Base-by-base conservation (phyloP, 2,113 vertebrate genomes). In the Jaculus jaculus region DNA sequence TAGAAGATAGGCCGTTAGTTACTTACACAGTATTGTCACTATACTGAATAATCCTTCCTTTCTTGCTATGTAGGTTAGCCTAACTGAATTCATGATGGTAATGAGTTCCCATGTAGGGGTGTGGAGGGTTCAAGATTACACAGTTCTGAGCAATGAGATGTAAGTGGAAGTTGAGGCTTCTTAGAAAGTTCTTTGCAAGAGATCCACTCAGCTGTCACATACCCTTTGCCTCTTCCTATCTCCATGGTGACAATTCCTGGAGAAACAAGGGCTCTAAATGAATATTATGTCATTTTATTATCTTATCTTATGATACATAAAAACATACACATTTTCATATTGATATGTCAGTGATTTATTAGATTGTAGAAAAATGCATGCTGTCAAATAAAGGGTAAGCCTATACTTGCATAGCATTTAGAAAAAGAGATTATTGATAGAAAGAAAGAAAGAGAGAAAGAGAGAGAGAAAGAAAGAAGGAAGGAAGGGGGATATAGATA, bases 271-370 rank as follows among this genome's bases (percentile, higher is more conserved):
- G 20, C 4, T 51, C 37, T 69, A 8, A n/a, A 51, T n/a, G 47
- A 51, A 7, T 69, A 66, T 91, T 66, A 89, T 63, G 37, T 75
- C 6, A 84, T 18, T 2, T 54, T 54, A 16, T 54, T 16, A 54
- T 54, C 11, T 54, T 54, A 54, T 28, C 2, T 68, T 75, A 17
- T n/a, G n/a, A 80, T 84, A 17, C 26, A 3, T 92, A 77, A 95
- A 84, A 39, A 10, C 37, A 10, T 69, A 28, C 60, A 58, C 61
- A 51, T 77, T 91, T 92, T 66, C 54, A 72, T 84, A n/a, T 85
- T 47, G 81, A n/a, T 34, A 71, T 54, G 26, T 34, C n/a, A 73
- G 3, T 18, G 7, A 63, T 92, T 73, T 84, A 63, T 93, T 54
- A 68, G 54, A 81, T 82, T 34, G 21, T 87, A 58, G 65, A 87